Evolutionary conservation across 30 jellyfish, hydroid and myxozoan genomes (phyloP).

Genomic region (Aurelia sp.): DNA sequence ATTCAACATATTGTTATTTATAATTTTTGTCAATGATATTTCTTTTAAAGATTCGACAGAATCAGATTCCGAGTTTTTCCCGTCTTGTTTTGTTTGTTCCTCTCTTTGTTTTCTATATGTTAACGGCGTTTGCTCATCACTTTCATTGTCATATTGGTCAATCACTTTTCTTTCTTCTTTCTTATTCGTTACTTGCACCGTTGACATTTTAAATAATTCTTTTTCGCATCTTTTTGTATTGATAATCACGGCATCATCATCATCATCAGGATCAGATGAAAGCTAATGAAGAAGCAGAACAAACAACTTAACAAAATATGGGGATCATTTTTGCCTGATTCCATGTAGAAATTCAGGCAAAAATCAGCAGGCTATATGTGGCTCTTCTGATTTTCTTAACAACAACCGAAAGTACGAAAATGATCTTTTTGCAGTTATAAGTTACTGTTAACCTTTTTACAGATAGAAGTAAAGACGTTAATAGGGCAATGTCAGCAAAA

Average conservation of each 20-base stretch:
- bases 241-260: constrained; percentile 23
- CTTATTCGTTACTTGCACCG: constrained; percentile 4
- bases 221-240: background rate
- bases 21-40: background rate
- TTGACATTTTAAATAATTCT: constrained; percentile 8
- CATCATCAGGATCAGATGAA: constrained; percentile 3
- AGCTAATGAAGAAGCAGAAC: background rate
- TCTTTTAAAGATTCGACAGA: constrained; percentile 59
- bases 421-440: no score
- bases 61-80: background rate
- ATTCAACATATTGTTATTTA: background rate
- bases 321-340: no score
- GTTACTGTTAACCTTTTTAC: no score
- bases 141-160: background rate
- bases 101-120: constrained; percentile 1
- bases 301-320: no score
- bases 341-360: no score
- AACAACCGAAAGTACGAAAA: no score
- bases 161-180: background rate
- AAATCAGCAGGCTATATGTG: no score
- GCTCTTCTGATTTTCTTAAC: no score
- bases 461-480: no score
- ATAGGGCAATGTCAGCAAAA: no score
- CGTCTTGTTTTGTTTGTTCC: background rate
- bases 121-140: constrained; percentile 27